Conservation (phyloP, 2,888 invertebrate species). For the Fragum sueziense region DNA sequence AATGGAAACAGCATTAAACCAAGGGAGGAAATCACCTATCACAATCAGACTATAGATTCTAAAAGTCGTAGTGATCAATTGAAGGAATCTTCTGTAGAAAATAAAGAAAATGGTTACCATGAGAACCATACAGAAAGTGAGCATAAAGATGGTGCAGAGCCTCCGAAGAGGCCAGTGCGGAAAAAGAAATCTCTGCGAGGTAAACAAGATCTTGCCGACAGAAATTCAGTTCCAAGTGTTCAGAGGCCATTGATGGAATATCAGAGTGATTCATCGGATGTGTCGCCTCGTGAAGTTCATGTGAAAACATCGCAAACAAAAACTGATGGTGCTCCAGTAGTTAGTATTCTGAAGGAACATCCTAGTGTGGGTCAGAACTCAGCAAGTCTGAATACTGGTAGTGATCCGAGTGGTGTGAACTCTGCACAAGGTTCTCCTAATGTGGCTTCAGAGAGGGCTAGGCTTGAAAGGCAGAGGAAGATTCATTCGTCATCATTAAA, state of each 20-base stretch:
- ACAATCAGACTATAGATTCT: background rate
- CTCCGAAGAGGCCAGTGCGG: conserved; percentile 53
- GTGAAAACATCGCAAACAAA: background rate
- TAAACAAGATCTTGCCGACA: background rate
- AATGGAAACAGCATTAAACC: conserved; percentile 7
- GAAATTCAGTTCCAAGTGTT: background rate
- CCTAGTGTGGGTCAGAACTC: background rate
- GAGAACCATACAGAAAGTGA: background rate
- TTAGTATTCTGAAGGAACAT: background rate
- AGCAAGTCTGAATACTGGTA: background rate
- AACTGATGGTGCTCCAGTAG: background rate
- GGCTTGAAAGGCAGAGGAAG: conserved; percentile 12
- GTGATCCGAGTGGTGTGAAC: background rate
- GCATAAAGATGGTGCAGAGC: background rate
- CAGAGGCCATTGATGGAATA: conserved; percentile 56
- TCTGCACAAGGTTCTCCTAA: background rate
- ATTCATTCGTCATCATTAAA: background rate
- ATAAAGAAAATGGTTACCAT: conserved; percentile 15
- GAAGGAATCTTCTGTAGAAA: background rate
- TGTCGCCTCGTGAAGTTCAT: conserved; percentile 41
- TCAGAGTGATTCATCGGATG: conserved; percentile 54
- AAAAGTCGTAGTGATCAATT: conserved; percentile 2
- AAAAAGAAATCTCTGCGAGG: conserved; percentile 53
- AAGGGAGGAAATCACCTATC: conserved; percentile 28
- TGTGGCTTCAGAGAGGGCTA: background rate